Percentiles rank a stretch among this genome's conserved stretches.
phyloP scores from a whole-genome alignment of 2,113 vertebrate genomes.

The Ptyas mucosa region DNA sequence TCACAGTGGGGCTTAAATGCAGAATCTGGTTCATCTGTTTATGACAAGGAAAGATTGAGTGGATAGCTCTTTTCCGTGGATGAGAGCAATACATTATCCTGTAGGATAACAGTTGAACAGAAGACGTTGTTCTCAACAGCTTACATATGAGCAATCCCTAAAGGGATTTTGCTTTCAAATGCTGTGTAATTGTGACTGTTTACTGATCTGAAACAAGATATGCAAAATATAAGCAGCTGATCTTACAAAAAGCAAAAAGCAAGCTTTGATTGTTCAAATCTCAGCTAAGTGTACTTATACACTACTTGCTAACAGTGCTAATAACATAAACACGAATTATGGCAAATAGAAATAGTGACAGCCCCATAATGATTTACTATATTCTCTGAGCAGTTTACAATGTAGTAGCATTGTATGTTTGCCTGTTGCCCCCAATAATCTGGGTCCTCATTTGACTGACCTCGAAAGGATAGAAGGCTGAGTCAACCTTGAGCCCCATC shows the following conservation, averaged over 20 bases:
- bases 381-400: background rate
- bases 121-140: constrained; percentile 33
- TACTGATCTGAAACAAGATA: constrained; percentile 9
- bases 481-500: background rate
- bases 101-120: constrained; percentile 33
- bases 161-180: constrained; percentile 41
- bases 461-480: background rate
- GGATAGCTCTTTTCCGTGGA: constrained; percentile 34
- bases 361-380: background rate
- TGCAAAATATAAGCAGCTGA: constrained; percentile 7
- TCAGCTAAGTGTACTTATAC: background rate
- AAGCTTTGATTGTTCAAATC: background rate
- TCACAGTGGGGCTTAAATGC: constrained; percentile 40
- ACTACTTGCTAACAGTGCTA: background rate
- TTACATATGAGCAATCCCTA: constrained; percentile 43
- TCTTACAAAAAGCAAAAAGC: background rate
- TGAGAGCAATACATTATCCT: constrained; percentile 51
- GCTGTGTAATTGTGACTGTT: constrained; percentile 36
- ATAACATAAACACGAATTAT: background rate
- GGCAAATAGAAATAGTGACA: background rate
- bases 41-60: constrained; percentile 46
- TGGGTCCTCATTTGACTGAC: background rate
- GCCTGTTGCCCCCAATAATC: background rate
- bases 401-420: background rate
- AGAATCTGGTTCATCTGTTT: constrained; percentile 49